phyloP scores from a whole-genome alignment of 2,113 vertebrate genomes.

The Montifringilla adamsi region DNA sequence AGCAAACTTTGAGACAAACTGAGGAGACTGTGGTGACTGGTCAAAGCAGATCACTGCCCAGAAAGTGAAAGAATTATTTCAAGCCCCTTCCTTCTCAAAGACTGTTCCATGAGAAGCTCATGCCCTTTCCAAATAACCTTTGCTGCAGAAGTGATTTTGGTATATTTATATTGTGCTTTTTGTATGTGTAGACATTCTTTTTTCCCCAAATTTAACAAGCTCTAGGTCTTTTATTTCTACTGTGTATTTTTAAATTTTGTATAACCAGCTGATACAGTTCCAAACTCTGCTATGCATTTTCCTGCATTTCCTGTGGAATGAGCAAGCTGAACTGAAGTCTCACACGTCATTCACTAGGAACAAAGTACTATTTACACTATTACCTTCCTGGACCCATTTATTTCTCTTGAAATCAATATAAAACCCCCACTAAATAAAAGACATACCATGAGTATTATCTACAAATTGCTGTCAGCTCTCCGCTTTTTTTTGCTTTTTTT shows the following conservation, averaged over 20 bases:
- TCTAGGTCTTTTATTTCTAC: neutral
- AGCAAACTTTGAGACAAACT: neutral
- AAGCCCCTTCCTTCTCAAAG: neutral
- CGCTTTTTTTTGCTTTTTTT: neutral
- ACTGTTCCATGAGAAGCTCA: accelerated
- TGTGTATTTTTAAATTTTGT: neutral
- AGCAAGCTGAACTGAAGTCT: neutral
- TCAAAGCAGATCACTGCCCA: neutral
- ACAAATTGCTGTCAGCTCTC: neutral
- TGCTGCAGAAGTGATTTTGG: neutral
- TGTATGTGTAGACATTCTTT: neutral
- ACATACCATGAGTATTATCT: neutral
- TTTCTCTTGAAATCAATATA: slow-evolving; percentile 2
- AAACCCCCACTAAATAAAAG: neutral
- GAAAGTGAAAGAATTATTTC: neutral
- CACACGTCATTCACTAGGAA: neutral
- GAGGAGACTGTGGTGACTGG: neutral
- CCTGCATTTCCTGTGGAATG: neutral
- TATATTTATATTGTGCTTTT: neutral
- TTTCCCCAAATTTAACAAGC: accelerated
- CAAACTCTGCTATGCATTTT: neutral
- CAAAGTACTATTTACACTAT: neutral
- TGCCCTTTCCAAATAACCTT: neutral
- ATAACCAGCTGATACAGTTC: neutral
- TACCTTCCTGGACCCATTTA: neutral